Base-by-base conservation (phyloP, 2,797 vertebrate species). In the Halcyon badia region DNA sequence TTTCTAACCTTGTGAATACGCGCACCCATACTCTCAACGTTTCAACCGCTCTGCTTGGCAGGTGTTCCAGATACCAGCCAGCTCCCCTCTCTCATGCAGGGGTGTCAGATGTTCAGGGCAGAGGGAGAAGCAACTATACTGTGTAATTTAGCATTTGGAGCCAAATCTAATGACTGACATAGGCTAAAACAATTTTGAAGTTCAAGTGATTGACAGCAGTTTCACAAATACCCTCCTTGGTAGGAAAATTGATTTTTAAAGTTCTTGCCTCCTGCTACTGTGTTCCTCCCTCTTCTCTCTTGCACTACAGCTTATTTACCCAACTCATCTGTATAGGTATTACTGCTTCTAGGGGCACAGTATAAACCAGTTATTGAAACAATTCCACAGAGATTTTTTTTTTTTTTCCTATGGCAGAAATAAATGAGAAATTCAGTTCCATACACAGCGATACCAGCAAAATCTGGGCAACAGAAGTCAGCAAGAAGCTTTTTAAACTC, bases 1-100 rank as follows among this genome's bases (percentile, higher is more conserved):
- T 48, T 73, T 57, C 49, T 46, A 83, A 64, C 19, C 4, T 12
- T 65, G 33, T 37, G 44, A 64, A 68, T 28, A 22, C 7, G 37
- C 0, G 11, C 11, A 82, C 25, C 18, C 49, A 9, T 22, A 35
- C 11, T 2, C 3, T 22, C 10, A 66, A 56, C 0, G 1, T 5
- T 48, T 11, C 39, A 58, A 28, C 14, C 48, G 44, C 49, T 64
- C 65, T 39, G 28, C 6, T 1, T 13, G 10, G n/a, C 26, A 57
- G 9, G 12, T 24, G 24, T 6, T 87, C 28, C 62, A 52, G 30
- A 46, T 9, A 70, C 24, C 72, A 77, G 66, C 8, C 22, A 46
- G 46, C 57, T 57, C 14, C 42, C 25, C 28, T 12, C 26, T 73
- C 31, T 72, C 66, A 26, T 4, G n/a, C 0, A 70, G 39, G 10